Evolutionary conservation across 2,113 vertebrate species (phyloP), one percentile per base, ranked within the genome.

Genomic region (Chaetorhynchus papuensis): DNA sequence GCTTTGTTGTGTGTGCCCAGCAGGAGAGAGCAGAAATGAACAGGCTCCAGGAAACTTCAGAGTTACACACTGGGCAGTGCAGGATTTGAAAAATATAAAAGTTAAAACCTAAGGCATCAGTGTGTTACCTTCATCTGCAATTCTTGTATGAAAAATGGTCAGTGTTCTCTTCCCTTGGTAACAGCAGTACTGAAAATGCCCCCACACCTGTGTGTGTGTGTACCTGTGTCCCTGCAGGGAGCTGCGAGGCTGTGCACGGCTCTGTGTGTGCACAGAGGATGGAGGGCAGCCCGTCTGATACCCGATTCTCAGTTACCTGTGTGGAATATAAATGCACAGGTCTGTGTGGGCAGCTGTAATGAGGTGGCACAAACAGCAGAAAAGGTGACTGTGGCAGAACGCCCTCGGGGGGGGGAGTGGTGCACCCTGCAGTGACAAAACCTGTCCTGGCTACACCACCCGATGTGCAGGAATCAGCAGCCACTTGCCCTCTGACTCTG

Each of bases 211-310:
- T 11, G 24, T 52, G 18, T 15, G 15, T 52, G 30, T 14, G 27
- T 52, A 15, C 15, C 37, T 68, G 24, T 18, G 27, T 13, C 18
- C 12, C 2, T 33, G 33, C 45, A 39, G 53, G 72, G 47, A 52
- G 0, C 27, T 23, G 7, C 19, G 16, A 5, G 14, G 2, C 12
- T 15, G 8, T 2, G 0, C 20, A 0, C 5, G 52, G 68, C 30
- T 24, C 2, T 30, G 13, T 5, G 30, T 17, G 19, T 9, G 59
- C 33, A 23, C 59, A 35, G 59, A 11, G 70, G 16, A 5, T 3
- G 54, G 45, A 72, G 72, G 52, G 60, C 33, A 54, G 35, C 72
- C 68, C 30, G n/a, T 28, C 52, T 44, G 66, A 4, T 15, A 9
- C 1, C 5, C 35, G 26, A 15, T 49, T 83, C 42, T 11, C 16